Conservation (phyloP, 2,888 invertebrate species). For the Hyles lineata region DNA sequence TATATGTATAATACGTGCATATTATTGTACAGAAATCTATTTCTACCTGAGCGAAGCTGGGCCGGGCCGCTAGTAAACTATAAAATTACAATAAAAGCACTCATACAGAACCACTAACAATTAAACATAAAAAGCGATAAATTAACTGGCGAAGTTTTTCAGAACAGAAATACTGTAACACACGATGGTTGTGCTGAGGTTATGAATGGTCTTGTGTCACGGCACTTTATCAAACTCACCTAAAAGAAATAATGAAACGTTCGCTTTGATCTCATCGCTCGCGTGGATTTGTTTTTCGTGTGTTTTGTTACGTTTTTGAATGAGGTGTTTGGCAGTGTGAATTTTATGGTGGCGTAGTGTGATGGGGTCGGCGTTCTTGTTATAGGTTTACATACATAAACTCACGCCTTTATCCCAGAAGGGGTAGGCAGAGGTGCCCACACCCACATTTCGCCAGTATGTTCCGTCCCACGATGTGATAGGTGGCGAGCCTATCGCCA, state of each 20-base stretch:
- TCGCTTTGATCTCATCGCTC: conserved; percentile 33
- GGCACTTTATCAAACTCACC: conserved; percentile 28
- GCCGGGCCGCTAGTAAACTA: too few species aligned
- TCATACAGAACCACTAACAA: background rate
- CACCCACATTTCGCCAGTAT: too few species aligned
- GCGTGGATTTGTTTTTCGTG: background rate
- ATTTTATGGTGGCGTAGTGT: too few species aligned
- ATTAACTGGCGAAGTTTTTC: conserved; percentile 26
- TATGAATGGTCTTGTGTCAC: conserved; percentile 32
- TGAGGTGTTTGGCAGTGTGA: background rate
- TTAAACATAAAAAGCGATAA: conserved; percentile 6
- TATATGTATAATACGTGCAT: too few species aligned
- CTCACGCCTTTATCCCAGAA: too few species aligned
- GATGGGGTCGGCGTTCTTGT: too few species aligned
- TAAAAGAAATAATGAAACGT: conserved; percentile 29
- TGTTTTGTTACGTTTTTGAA: background rate
- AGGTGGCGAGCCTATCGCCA: too few species aligned
- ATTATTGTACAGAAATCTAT: too few species aligned
- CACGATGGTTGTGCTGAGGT: background rate
- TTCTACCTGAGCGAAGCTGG: too few species aligned
- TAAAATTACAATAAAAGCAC: background rate
- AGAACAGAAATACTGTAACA: conserved; percentile 21
- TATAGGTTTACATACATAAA: too few species aligned
- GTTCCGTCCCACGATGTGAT: too few species aligned
- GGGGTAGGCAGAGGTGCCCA: too few species aligned